A percentile compares a stretch with the other conserved stretches of the same genome.
phyloP scores from a whole-genome alignment of 2,113 vertebrate species.

The Chaenogobius annularis region DNA sequence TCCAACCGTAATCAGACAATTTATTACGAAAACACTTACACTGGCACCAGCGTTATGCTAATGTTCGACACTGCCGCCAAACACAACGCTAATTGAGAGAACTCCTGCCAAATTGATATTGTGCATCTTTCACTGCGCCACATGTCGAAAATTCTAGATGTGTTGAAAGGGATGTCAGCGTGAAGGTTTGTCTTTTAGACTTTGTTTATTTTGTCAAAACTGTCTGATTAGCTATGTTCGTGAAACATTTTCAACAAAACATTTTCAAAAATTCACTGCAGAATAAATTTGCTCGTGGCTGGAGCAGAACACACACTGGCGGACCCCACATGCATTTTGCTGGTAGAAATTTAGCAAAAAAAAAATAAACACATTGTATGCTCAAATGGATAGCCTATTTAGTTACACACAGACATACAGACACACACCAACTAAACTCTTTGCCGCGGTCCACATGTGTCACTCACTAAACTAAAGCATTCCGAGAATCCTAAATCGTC shows the following conservation, averaged over 20 bases:
- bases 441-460: too few species aligned
- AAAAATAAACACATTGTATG: too few species aligned
- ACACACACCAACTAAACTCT: too few species aligned
- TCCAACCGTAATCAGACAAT: constrained; percentile 24
- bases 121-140: constrained; percentile 14
- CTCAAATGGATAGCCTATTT: too few species aligned
- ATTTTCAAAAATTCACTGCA: background rate
- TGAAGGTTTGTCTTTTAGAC: too few species aligned
- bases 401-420: too few species aligned
- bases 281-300: constrained; percentile 10
- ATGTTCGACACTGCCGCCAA: constrained; percentile 37
- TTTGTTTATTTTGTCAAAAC: too few species aligned
- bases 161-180: background rate
- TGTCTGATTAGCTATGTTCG: constrained; percentile 1
- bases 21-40: constrained; percentile 46
- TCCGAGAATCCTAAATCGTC: too few species aligned
- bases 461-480: too few species aligned
- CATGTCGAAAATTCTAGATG: background rate
- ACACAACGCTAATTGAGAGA: constrained; percentile 62
- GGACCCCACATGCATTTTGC: too few species aligned
- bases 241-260: too few species aligned
- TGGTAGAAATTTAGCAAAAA: too few species aligned
- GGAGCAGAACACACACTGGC: background rate
- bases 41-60: constrained; percentile 56
- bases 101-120: constrained; percentile 58